These are phyloP conservation scores for Arizona elegans DNA, from an alignment of 2,113 vertebrate species.

Conservation along the genomic window DNA sequence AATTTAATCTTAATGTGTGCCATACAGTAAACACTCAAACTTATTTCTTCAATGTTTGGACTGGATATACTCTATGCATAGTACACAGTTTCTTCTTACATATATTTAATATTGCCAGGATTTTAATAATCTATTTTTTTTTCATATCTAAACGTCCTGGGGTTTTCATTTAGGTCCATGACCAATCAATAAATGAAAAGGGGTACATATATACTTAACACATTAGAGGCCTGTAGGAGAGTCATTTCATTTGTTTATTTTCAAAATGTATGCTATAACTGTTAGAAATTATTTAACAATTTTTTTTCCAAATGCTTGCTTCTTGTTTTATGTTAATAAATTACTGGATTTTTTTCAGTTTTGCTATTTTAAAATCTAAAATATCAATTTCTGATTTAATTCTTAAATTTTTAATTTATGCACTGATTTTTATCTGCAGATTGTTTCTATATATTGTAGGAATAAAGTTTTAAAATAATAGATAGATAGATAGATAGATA, in stretches of 20 bases:
- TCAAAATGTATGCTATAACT: no score
- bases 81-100: neutral
- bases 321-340: no score
- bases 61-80: conserved; percentile 37
- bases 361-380: no score
- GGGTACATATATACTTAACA: neutral
- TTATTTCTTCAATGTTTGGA: conserved; percentile 58
- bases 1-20: conserved; percentile 53
- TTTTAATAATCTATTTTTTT: neutral
- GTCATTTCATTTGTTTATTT: neutral
- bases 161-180: neutral
- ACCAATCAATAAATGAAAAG: neutral
- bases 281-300: no score
- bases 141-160: neutral
- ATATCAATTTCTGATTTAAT: no score
- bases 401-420: no score
- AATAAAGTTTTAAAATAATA: no score
- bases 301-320: no score
- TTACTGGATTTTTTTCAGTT: no score
- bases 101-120: neutral
- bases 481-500: no score
- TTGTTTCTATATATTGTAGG: no score
- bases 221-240: neutral
- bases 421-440: no score
- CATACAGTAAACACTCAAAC: conserved; percentile 53